A percentile compares a stretch with the other conserved stretches of the same genome.
phyloP scores from a whole-genome alignment of 2,888 invertebrate species.

The Diaperis boleti region DNA sequence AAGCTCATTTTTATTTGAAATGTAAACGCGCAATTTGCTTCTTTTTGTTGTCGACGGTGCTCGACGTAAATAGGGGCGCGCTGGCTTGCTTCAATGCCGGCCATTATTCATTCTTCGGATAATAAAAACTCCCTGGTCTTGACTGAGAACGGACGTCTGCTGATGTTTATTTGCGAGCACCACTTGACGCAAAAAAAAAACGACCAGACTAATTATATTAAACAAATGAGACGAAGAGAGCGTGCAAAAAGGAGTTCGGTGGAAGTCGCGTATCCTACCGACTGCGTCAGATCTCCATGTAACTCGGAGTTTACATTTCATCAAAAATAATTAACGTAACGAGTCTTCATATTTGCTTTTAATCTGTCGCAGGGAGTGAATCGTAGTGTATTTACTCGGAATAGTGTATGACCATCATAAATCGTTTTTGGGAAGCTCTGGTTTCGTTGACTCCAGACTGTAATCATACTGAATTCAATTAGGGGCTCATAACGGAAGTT shows the following conservation, averaged over 20 bases:
- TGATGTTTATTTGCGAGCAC: slow-evolving; percentile 22
- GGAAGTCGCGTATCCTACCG: not conserved
- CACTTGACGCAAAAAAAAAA: slow-evolving; percentile 15
- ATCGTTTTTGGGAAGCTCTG: no score
- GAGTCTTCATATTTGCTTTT: slow-evolving; percentile 11
- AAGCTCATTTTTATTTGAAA: slow-evolving; percentile 59
- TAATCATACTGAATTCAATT: no score
- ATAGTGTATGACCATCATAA: no score
- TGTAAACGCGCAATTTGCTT: slow-evolving; percentile 57
- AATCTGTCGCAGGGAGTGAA: no score
- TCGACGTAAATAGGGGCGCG: slow-evolving; percentile 29
- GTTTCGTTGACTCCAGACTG: no score
- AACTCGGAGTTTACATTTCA: not conserved
- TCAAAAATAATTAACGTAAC: not conserved
- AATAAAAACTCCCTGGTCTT: slow-evolving; percentile 19
- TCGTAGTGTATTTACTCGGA: no score
- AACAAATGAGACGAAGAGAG: slow-evolving; percentile 8
- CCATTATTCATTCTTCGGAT: slow-evolving; percentile 21
- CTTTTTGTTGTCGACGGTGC: slow-evolving; percentile 38
- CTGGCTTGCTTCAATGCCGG: slow-evolving; percentile 17
- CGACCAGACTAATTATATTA: slow-evolving; percentile 21
- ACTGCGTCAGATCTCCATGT: not conserved
- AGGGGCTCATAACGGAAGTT: no score
- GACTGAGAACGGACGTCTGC: slow-evolving; percentile 10
- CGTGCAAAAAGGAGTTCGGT: not conserved